A percentile compares a stretch with the other conserved stretches of the same genome.
Evolutionary conservation across 2,113 vertebrate genomes (phyloP).

Genomic region (Ammodytes marinus): DNA sequence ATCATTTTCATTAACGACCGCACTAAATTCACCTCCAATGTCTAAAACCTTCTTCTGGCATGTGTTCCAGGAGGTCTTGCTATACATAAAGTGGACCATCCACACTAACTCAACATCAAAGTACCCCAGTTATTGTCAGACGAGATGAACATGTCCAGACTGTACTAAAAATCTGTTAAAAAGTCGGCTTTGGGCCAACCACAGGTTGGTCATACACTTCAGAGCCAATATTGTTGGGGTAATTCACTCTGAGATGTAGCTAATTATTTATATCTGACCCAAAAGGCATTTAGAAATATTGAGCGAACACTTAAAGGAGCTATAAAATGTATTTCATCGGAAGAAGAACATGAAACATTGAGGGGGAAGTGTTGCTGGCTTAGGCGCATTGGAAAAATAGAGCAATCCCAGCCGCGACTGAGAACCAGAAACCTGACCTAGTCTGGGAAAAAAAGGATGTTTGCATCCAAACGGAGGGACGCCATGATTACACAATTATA

Average conservation of each 20-base stretch:
- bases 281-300: constrained; percentile 43
- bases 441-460: constrained; percentile 60
- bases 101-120: constrained; percentile 3
- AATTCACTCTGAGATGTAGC: constrained; percentile 22
- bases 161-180: not conserved
- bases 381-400: constrained; percentile 58
- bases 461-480: constrained; percentile 54
- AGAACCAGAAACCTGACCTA: constrained; percentile 55
- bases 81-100: not conserved
- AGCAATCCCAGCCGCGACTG: constrained; percentile 31
- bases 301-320: constrained; percentile 39
- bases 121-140: not conserved
- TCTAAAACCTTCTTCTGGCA: constrained; percentile 5
- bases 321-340: constrained; percentile 44
- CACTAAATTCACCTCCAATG: constrained; percentile 30
- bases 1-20: constrained; percentile 28
- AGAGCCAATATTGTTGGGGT: constrained; percentile 3
- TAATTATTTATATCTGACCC: constrained; percentile 43
- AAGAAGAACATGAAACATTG: constrained; percentile 42
- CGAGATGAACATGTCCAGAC: not conserved
- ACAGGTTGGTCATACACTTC: constrained; percentile 8
- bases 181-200: constrained; percentile 2
- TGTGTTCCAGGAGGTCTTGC: constrained; percentile 1
- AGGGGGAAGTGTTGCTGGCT: constrained; percentile 41
- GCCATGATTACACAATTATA: constrained; percentile 39